Evolutionary conservation across 2,797 vertebrate genomes (phyloP).

Genomic region (Dipus sagitta): DNA sequence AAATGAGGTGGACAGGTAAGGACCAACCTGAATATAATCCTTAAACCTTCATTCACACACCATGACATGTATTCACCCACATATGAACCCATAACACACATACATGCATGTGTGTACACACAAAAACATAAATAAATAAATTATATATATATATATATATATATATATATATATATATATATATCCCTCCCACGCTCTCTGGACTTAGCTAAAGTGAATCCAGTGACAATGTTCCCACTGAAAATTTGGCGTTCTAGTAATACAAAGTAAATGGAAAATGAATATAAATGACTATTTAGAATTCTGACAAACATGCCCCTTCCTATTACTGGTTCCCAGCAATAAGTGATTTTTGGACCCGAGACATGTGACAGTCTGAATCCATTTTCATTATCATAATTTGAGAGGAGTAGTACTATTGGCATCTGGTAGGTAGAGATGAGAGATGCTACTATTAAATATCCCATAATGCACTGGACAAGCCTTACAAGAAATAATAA

Average conservation of each 20-base stretch:
- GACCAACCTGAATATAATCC: too few relatives aligned
- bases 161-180: too few relatives aligned
- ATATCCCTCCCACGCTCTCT: background rate
- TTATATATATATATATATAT: too few relatives aligned
- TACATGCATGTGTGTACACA: too few relatives aligned
- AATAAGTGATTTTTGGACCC: background rate
- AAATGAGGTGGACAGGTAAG: too few relatives aligned
- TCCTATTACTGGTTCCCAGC: background rate
- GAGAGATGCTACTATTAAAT: background rate
- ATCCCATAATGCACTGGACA: background rate
- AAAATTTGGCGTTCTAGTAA: background rate
- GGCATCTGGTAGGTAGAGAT: background rate
- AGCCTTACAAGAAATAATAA: background rate
- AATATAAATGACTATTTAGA: background rate
- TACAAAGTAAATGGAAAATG: conserved; percentile 21
- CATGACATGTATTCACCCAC: too few relatives aligned
- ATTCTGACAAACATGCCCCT: conserved; percentile 2
- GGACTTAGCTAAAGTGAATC: background rate
- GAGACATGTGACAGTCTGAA: background rate
- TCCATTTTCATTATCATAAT: background rate
- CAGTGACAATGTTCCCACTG: background rate
- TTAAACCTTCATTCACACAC: too few relatives aligned
- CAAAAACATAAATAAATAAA: too few relatives aligned
- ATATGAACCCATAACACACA: too few relatives aligned
- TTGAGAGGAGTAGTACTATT: background rate